Evolutionary conservation across 2,797 vertebrate genomes (phyloP).

Genomic region (Leptoclinus maculatus): DNA sequence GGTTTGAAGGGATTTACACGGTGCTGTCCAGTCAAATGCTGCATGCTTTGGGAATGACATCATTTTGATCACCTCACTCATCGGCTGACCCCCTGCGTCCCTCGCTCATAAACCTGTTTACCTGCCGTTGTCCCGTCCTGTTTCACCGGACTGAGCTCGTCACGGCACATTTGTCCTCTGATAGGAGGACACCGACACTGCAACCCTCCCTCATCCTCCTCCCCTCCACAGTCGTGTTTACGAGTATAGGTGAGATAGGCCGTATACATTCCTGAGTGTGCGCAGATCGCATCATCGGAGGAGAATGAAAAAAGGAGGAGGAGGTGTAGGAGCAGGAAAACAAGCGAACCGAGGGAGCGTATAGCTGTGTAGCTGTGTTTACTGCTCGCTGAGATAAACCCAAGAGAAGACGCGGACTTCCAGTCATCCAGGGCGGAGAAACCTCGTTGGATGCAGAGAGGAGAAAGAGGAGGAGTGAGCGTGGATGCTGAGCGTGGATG

Average conservation of each 20-base stretch:
- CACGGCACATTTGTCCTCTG: constrained; percentile 57
- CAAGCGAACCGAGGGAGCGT: constrained; percentile 22
- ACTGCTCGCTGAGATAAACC: constrained; percentile 26
- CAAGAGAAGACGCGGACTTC: constrained; percentile 23
- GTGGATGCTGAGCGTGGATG: constrained; percentile 43
- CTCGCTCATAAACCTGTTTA: constrained; percentile 52
- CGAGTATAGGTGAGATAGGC: constrained; percentile 67
- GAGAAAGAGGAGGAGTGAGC: constrained; percentile 26
- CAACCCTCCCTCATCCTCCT: constrained; percentile 18
- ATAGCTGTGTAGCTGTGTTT: constrained; percentile 37
- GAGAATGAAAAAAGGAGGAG: constrained; percentile 50
- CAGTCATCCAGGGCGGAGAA: constrained; percentile 22
- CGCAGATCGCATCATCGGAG: constrained; percentile 64
- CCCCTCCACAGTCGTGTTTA: constrained; percentile 62
- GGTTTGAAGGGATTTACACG: constrained; percentile 78
- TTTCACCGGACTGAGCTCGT: constrained; percentile 53
- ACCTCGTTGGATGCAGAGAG: constrained; percentile 43
- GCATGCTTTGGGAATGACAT: constrained; percentile 81
- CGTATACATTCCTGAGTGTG: constrained; percentile 75
- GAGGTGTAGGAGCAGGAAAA: constrained; percentile 30
- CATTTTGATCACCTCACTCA: constrained; percentile 81
- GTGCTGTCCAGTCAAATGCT: constrained; percentile 77
- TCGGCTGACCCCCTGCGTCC: constrained; percentile 63
- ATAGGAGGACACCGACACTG: constrained; percentile 64
- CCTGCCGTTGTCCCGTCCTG: constrained; percentile 68